Evolutionary conservation across 2,113 vertebrate genomes (phyloP).

Genomic region (Motacilla tschutschensis): DNA sequence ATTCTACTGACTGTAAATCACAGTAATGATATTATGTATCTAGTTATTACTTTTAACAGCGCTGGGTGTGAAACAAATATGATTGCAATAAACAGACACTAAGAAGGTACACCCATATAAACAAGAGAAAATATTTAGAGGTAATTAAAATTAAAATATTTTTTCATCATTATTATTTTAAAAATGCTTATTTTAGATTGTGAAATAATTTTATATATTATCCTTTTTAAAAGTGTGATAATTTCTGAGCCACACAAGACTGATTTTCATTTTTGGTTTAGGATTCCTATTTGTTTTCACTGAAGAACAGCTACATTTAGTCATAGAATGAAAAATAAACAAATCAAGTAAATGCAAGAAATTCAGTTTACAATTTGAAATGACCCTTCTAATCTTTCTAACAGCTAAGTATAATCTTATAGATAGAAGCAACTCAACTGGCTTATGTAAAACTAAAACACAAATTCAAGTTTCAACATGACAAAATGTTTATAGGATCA

Average conservation of each 20-base stretch:
- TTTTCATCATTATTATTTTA: conserved; percentile 37
- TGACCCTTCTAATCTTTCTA: neutral
- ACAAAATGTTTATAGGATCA: neutral
- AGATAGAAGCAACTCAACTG: neutral
- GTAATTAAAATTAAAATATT: neutral
- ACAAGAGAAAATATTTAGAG: conserved; percentile 29
- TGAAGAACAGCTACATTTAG: conserved; percentile 63
- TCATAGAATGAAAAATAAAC: conserved; percentile 62
- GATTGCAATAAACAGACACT: conserved; percentile 46
- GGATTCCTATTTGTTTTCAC: conserved; percentile 62
- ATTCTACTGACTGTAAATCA: conserved; percentile 61
- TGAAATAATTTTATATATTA: conserved; percentile 49
- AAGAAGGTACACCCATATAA: conserved; percentile 40
- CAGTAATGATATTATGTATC: conserved; percentile 63
- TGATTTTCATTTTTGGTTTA: conserved; percentile 61
- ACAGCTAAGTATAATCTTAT: neutral
- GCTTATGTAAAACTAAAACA: neutral
- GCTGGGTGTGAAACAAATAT: conserved; percentile 58
- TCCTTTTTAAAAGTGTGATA: conserved; percentile 36
- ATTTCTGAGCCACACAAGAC: conserved; percentile 69
- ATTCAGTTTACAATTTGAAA: conserved; percentile 28
- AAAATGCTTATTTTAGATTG: conserved; percentile 36
- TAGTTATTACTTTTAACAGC: conserved; percentile 61
- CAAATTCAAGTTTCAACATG: neutral
- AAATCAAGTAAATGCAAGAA: conserved; percentile 48